Base-by-base conservation (phyloP, 1,140 invertebrate species). In the Lasioglossum baleicum region DNA sequence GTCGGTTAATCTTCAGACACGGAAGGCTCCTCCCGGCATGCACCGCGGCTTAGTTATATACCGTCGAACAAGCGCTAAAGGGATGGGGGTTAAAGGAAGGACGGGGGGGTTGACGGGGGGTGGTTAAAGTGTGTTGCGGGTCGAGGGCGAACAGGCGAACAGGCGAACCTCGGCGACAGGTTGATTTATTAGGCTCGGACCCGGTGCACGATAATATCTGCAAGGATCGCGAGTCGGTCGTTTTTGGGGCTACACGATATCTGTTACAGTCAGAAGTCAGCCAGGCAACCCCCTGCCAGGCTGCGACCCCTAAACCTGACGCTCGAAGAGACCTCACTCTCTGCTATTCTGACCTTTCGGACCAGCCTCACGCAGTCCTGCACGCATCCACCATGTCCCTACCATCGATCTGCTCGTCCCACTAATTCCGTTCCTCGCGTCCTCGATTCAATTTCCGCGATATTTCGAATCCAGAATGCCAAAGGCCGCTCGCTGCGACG, bases 171-270 rank as follows among this genome's bases (percentile, higher is more conserved):
- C 72, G 73, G 44, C 35, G 78, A 80, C 78, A 75, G 78, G 72
- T 80, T 80, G 78, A 80, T 80, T 80, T 80, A 80, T 80, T 80
- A 75, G 51, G 72, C 73, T 51, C 48, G 26, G 71, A 60, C 63
- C 72, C 17, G 56, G 42, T 40, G 64, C 72, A 17, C 78, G 78
- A 80, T 80, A 64, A 80, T 80, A 80, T 80, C 78, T 48, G 72
- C 51, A 68, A 75, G 71, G 71, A 75, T 67, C 17, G 70, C 70
- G 20, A 68, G 42, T 68, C 56, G 53, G 35, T 66, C 48, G 66
- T 67, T 80, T 67, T 53, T 17, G 48, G 20, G 42, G 15, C 42
- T 20, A 35, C 42, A 26, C 58, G 60, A 51, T 78, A 73, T 65
- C 76, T 35, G 60, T 73, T 40, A 42, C 48, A 63, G 22, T 35